These are phyloP conservation scores for Micronycteris hirsuta DNA, from an alignment of 2,113 vertebrate genomes.

Conservation along the genomic window DNA sequence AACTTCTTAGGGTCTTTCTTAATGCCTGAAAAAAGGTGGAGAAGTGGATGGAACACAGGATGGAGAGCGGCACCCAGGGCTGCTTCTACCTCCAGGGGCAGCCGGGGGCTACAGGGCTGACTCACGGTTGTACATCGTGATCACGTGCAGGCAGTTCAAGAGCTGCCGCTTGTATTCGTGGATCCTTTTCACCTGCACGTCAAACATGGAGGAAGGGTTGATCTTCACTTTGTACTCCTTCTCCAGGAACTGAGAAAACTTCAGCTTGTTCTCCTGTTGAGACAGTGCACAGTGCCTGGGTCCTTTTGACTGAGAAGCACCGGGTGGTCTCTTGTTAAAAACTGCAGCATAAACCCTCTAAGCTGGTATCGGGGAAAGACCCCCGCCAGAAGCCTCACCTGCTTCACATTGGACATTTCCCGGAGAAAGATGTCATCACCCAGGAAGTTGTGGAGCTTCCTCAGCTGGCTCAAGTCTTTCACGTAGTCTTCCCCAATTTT, in stretches of 20 bases:
- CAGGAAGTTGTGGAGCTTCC: slow-evolving; percentile 85
- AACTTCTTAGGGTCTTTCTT: slow-evolving; percentile 85
- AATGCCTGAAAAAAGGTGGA: slow-evolving; percentile 85
- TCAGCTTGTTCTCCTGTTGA: slow-evolving; percentile 94
- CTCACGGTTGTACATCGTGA: slow-evolving; percentile 98
- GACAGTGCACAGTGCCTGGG: background rate
- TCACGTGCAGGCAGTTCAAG: slow-evolving; percentile 94
- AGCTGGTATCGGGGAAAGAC: fast-evolving
- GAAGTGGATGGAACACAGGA: background rate
- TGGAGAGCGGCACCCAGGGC: fast-evolving
- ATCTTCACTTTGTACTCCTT: slow-evolving; percentile 92
- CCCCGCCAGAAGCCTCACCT: slow-evolving; percentile 78
- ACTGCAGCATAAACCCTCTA: background rate
- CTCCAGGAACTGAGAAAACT: slow-evolving; percentile 93
- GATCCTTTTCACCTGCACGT: slow-evolving; percentile 97
- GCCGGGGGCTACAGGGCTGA: background rate
- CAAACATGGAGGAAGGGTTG: slow-evolving; percentile 95
- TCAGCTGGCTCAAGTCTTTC: slow-evolving; percentile 90
- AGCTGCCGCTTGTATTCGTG: slow-evolving; percentile 98
- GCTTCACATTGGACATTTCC: slow-evolving; percentile 92
- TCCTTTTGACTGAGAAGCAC: background rate
- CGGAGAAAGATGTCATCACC: slow-evolving; percentile 87
- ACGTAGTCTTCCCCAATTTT: slow-evolving; percentile 95
- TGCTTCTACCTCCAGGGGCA: background rate
- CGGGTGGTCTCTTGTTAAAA: background rate